Evolutionary conservation across 1,140 invertebrate genomes (phyloP).

Genomic region (Chelonus insularis): DNA sequence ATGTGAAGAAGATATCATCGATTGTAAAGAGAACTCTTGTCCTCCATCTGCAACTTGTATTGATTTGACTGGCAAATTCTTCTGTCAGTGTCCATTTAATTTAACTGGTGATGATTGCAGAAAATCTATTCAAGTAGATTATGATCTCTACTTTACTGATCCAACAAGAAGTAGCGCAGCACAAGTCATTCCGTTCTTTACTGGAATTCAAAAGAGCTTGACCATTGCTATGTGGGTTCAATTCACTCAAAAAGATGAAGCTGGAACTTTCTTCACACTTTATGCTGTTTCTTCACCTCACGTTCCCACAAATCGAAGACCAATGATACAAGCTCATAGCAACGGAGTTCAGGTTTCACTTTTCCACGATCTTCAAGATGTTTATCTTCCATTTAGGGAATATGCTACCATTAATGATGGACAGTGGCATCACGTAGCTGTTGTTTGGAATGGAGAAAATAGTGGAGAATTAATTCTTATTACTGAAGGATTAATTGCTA

Average conservation of each 20-base stretch:
- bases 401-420: constrained; percentile 94
- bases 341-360: constrained; percentile 87
- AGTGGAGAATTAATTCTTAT: constrained; percentile 84
- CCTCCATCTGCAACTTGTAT: constrained; percentile 92
- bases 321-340: constrained; percentile 86
- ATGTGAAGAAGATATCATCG: constrained; percentile 90
- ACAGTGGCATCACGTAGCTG: constrained; percentile 94
- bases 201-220: constrained; percentile 74
- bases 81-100: constrained; percentile 95
- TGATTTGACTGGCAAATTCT: constrained; percentile 89
- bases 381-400: constrained; percentile 87
- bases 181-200: constrained; percentile 86
- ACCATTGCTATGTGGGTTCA: constrained; percentile 96
- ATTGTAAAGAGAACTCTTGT: constrained; percentile 92
- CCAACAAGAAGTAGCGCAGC: constrained; percentile 83
- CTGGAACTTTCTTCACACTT: constrained; percentile 90
- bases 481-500: constrained; percentile 90
- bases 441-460: constrained; percentile 88
- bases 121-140: constrained; percentile 94
- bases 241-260: constrained; percentile 86
- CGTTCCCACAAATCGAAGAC: constrained; percentile 74
- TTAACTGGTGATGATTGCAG: constrained; percentile 94
- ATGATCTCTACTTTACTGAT: constrained; percentile 93
- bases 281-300: constrained; percentile 84
- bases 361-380: constrained; percentile 84